These are phyloP conservation scores for Neuroterus valhalla DNA, from an alignment of 1,140 invertebrate genomes.

Conservation along the genomic window DNA sequence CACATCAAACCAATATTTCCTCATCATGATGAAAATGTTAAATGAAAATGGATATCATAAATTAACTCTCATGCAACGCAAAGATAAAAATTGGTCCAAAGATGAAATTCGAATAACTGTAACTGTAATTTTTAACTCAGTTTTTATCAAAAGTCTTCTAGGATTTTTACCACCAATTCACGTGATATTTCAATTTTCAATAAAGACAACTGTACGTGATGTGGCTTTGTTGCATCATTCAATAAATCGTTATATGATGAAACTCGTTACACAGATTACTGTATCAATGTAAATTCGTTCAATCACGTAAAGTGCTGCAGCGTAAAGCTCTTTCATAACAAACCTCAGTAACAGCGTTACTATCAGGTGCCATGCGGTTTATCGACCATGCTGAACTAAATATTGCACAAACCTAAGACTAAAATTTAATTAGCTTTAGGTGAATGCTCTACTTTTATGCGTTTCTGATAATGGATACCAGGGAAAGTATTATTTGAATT, in stretches of 20 bases:
- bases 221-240: neutral
- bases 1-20: too few relatives aligned
- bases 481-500: too few relatives aligned
- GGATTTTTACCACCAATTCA: too few relatives aligned
- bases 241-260: neutral
- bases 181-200: too few relatives aligned
- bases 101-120: too few relatives aligned
- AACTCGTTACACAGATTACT: neutral
- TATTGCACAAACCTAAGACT: neutral
- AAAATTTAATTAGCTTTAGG: neutral
- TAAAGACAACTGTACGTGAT: too few relatives aligned
- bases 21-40: too few relatives aligned
- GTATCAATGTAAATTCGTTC: slow-evolving; percentile 20
- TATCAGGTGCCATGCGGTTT: neutral
- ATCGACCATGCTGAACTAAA: neutral
- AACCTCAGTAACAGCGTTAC: neutral
- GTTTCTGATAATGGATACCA: neutral
- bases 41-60: too few relatives aligned
- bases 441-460: neutral
- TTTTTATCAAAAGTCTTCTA: too few relatives aligned
- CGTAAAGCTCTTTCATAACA: slow-evolving; percentile 21
- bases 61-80: too few relatives aligned
- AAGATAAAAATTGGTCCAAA: too few relatives aligned
- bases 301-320: slow-evolving; percentile 14
- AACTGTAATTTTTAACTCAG: too few relatives aligned